A percentile compares a stretch with the other conserved stretches of the same genome.
phyloP scores from a whole-genome alignment of 1,140 invertebrate species.

The Oscheius sp. region DNA sequence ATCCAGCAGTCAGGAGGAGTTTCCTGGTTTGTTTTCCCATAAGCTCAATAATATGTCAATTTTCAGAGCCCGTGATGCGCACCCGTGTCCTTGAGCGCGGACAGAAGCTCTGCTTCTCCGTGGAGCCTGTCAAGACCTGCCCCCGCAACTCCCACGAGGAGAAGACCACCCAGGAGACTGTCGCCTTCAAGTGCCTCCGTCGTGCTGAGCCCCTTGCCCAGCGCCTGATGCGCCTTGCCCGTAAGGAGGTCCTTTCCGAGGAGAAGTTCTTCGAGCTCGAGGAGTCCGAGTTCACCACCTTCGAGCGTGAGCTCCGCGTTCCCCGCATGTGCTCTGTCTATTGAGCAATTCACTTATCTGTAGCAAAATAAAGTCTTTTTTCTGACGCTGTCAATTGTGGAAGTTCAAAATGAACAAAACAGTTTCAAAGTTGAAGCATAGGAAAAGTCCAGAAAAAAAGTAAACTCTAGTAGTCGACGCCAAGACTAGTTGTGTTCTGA shows the following conservation, averaged over 20 bases:
- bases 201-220: neutral
- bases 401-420: too few relatives aligned
- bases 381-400: too few relatives aligned
- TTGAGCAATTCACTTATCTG: too few relatives aligned
- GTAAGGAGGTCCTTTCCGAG: neutral
- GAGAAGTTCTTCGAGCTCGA: neutral
- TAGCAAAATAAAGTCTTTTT: too few relatives aligned
- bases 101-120: constrained; percentile 32
- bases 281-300: neutral
- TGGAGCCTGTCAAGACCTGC: constrained; percentile 12
- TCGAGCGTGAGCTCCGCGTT: neutral
- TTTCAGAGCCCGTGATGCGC: constrained; percentile 25
- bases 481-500: too few relatives aligned
- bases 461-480: too few relatives aligned
- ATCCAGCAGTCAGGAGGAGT: constrained; percentile 18
- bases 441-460: too few relatives aligned
- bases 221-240: neutral
- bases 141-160: constrained; percentile 6
- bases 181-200: neutral
- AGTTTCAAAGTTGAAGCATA: too few relatives aligned
- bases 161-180: constrained; percentile 12
- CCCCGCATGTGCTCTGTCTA: neutral
- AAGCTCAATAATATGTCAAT: neutral
- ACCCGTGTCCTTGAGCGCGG: constrained; percentile 17
- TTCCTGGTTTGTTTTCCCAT: too few relatives aligned